A percentile compares a stretch with the other conserved stretches of the same genome.
Conservation (phyloP, 1,140 invertebrate species). For the Ceratosolen fusciceps region DNA sequence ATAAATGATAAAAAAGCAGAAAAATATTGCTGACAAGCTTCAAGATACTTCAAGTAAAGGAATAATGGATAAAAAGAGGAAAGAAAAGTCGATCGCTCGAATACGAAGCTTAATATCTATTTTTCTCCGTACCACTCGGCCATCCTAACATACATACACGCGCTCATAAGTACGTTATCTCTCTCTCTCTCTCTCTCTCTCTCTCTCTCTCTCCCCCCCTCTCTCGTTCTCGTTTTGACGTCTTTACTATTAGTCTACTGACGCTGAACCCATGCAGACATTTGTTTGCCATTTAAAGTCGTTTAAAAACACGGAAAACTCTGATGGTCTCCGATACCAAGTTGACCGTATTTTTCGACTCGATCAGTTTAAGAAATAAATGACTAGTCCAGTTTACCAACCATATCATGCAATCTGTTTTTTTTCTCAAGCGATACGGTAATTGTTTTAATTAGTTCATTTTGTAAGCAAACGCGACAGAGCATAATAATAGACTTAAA, state of each 20-base stretch:
- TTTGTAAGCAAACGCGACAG: background rate
- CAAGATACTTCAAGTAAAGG: background rate
- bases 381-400: background rate
- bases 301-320: constrained; percentile 54
- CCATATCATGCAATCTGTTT: background rate
- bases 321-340: constrained; percentile 38
- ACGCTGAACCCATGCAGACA: constrained; percentile 54
- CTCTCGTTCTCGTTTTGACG: constrained; percentile 52
- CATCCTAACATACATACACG: too few species aligned
- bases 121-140: too few species aligned
- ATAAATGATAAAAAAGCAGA: background rate
- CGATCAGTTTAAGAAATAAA: background rate
- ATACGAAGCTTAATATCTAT: background rate
- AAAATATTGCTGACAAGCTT: background rate
- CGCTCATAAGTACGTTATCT: too few species aligned
- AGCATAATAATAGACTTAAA: too few species aligned
- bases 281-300: constrained; percentile 60
- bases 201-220: background rate
- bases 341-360: too few species aligned
- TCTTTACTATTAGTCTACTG: constrained; percentile 59
- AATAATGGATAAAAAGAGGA: constrained; percentile 33
- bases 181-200: background rate
- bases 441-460: background rate
- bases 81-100: constrained; percentile 46
- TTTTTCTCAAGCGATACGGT: constrained; percentile 1